These are phyloP conservation scores for Beris morrisii DNA, from an alignment of 2,888 invertebrate genomes.

Conservation along the genomic window DNA sequence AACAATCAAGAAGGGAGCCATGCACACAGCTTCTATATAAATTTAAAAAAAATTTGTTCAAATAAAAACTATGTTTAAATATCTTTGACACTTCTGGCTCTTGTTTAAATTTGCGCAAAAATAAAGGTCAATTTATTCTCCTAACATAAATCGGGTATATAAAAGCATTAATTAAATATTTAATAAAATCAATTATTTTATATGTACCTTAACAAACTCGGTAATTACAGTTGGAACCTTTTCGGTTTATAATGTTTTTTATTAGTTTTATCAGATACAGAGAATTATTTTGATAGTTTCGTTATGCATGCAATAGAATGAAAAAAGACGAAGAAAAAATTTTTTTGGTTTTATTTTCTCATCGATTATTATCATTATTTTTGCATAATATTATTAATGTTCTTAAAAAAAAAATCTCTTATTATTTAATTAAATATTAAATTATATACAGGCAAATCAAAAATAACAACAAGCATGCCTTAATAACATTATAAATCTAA, in stretches of 20 bases:
- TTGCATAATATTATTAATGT: no score
- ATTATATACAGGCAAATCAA: no score
- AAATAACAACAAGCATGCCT: no score
- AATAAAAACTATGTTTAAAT: neutral
- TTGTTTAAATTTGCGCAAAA: constrained; percentile 3
- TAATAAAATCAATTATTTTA: constrained; percentile 15
- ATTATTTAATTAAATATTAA: no score
- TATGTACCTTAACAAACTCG: constrained; percentile 29
- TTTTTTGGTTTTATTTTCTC: constrained; percentile 5
- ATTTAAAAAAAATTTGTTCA: neutral
- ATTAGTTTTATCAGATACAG: neutral
- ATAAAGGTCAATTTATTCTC: neutral
- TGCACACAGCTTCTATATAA: constrained; percentile 14
- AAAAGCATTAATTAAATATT: neutral
- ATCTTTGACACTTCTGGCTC: constrained; percentile 12
- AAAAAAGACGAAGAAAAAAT: constrained; percentile 22
- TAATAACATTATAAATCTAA: no score
- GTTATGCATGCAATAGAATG: constrained; percentile 27
- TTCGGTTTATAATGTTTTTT: neutral
- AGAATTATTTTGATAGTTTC: neutral
- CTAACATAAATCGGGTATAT: neutral
- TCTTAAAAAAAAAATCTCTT: no score
- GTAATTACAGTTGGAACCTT: constrained; percentile 32
- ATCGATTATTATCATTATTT: no score
- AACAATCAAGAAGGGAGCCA: constrained; percentile 4